A percentile compares a stretch with the other conserved stretches of the same genome.
These are phyloP conservation scores for Sebastes aleutianus DNA, from an alignment of 2,797 vertebrate species.

Conservation along the genomic window DNA sequence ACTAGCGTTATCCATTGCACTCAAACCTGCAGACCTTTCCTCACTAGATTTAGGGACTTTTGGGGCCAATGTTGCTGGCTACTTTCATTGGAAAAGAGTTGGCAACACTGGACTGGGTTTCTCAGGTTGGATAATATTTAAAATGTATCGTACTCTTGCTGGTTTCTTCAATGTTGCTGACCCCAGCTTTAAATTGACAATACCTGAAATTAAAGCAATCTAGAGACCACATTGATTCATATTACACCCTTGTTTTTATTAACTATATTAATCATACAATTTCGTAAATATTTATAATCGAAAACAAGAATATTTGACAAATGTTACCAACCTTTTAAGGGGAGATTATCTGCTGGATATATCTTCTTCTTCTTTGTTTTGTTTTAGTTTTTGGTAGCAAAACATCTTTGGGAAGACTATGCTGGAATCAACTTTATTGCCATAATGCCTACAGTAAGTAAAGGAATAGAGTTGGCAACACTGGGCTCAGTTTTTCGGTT, in stretches of 20 bases:
- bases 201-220: not conserved
- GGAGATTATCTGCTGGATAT: not conserved
- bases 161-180: not conserved
- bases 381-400: no score
- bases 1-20: no score
- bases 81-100: not conserved
- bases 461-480: no score
- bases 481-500: no score
- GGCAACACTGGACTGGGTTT: not conserved
- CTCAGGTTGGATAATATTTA: not conserved
- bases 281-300: not conserved
- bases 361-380: not conserved
- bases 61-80: not conserved
- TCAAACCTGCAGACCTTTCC: no score
- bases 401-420: no score
- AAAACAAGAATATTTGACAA: not conserved
- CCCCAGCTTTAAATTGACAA: not conserved
- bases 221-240: not conserved
- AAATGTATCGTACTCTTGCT: not conserved
- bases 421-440: no score
- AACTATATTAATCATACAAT: not conserved
- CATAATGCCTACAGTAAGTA: no score
- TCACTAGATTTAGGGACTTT: not conserved
- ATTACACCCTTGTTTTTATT: not conserved
- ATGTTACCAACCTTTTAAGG: not conserved